A percentile compares a stretch with the other conserved stretches of the same genome.
phyloP scores from a whole-genome alignment of 2,113 vertebrate genomes.

The Tautogolabrus adspersus region DNA sequence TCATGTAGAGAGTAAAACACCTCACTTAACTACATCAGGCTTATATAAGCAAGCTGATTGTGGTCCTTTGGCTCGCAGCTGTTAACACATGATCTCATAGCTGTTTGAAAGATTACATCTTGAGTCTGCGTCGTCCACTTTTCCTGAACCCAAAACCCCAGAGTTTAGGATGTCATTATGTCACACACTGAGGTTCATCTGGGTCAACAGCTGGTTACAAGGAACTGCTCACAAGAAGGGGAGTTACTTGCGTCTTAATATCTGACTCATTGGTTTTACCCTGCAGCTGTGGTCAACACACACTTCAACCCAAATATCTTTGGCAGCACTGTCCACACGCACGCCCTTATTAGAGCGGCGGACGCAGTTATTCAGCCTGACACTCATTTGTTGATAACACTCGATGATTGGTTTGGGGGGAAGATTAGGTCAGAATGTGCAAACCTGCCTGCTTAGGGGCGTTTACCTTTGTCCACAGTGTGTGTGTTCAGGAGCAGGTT shows the following conservation, averaged over 20 bases:
- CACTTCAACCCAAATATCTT: constrained; percentile 70
- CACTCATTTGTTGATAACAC: constrained; percentile 46
- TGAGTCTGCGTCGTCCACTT: background rate
- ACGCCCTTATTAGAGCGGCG: constrained; percentile 12
- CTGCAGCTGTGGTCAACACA: constrained; percentile 59
- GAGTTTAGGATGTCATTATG: constrained; percentile 41
- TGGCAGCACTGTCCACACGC: constrained; percentile 61
- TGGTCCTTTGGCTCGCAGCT: constrained; percentile 24
- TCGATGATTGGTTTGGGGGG: constrained; percentile 16
- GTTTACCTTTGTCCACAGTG: constrained; percentile 20
- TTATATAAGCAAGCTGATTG: background rate
- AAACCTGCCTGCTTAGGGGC: background rate
- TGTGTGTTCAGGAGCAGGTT: background rate
- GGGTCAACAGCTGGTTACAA: constrained; percentile 57
- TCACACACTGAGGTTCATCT: constrained; percentile 28
- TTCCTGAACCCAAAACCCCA: constrained; percentile 37
- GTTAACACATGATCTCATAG: constrained; percentile 44
- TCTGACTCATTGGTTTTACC: constrained; percentile 56
- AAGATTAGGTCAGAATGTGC: constrained; percentile 18
- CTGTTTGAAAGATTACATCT: constrained; percentile 42
- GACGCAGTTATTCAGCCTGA: constrained; percentile 29
- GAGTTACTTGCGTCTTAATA: constrained; percentile 47
- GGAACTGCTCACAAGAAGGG: constrained; percentile 4
- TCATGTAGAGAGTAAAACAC: background rate
- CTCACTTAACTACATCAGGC: background rate